phyloP scores from a whole-genome alignment of 1,140 invertebrate species.

The Caenorhabditis remanei region DNA sequence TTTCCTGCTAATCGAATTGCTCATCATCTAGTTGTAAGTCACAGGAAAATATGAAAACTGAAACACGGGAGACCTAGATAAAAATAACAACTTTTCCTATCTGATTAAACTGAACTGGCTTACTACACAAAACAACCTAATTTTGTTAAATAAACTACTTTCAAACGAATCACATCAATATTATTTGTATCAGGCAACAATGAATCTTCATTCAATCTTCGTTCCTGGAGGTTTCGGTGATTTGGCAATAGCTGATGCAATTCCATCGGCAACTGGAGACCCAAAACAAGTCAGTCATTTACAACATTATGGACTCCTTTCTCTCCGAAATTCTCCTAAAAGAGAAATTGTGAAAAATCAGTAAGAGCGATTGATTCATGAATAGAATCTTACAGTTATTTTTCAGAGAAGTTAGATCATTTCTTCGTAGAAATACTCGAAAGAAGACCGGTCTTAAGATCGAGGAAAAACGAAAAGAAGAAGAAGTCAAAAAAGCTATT shows the following conservation, averaged over 20 bases:
- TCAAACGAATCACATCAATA: too few species aligned
- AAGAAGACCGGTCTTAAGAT: too few species aligned
- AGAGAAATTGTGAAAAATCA: not conserved
- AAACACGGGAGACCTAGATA: too few species aligned
- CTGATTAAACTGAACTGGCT: too few species aligned
- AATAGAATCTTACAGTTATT: not conserved
- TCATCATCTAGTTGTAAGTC: constrained; percentile 19
- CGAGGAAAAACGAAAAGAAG: not conserved
- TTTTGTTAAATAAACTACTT: too few species aligned
- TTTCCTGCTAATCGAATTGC: constrained; percentile 21
- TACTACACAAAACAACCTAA: too few species aligned
- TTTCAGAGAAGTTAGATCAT: not conserved
- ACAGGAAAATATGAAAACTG: not conserved
- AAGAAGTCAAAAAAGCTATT: not conserved
- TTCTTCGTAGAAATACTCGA: too few species aligned
- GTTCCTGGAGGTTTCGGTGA: constrained; percentile 26
- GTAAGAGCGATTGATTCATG: not conserved
- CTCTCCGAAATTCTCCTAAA: constrained; percentile 3
- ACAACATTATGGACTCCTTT: constrained; percentile 18
- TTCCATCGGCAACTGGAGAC: constrained; percentile 30
- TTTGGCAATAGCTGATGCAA: constrained; percentile 9
- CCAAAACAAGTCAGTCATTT: constrained; percentile 38
- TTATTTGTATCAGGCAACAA: not conserved
- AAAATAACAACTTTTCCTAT: too few species aligned
- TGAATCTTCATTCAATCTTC: not conserved